Evolutionary conservation across 2,113 vertebrate species (phyloP), one percentile per base, ranked within the genome.

Genomic region (Elephantulus edwardii): DNA sequence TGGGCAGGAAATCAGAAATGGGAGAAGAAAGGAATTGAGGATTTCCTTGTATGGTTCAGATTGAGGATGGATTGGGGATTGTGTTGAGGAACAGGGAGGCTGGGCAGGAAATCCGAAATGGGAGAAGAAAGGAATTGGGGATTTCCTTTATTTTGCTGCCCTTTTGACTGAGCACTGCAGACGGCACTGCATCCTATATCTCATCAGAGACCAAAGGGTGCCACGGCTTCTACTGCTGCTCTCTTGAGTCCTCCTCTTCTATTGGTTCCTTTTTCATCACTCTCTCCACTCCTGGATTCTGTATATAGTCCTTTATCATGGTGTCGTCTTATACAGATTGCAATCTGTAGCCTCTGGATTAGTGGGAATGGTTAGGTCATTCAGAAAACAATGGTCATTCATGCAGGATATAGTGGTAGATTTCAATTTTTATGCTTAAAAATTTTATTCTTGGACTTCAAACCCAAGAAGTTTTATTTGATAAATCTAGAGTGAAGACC

Each of bases 111-210:
- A 42, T 40, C 33, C 33, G 66, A 33, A 71, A 38, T 0, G 26
- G 30, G 20, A 52, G 33, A 30, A 66, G 44, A 60, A 77, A 28
- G 26, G 8, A 3, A 24, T 24, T 24, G 20, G 4, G 48, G 35
- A 24, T 19, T 76, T 19, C 71, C 10, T 81, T 30, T 60, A n/a
- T n/a, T 33, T 16, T 50, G 5, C 17, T 12, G 17, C 6, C 35
- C 12, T 33, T 11, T 9, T 33, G 35, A 14, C 3, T 8, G 48
- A 74, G 20, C 30, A 3, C 2, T 60, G n/a, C 28, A 24, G 7
- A 22, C 14, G 48, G 14, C 40, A 64, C n/a, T 30, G 19, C 5
- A 0, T 1, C 1, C 24, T 38, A 1, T 26, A 28, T 6, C 22
- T 17, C 54, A 9, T 24, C 26, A 3, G 44, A 46, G 17, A 22